Conservation (phyloP, 2,888 invertebrate genomes). For the Dexiosoma caninum region DNA sequence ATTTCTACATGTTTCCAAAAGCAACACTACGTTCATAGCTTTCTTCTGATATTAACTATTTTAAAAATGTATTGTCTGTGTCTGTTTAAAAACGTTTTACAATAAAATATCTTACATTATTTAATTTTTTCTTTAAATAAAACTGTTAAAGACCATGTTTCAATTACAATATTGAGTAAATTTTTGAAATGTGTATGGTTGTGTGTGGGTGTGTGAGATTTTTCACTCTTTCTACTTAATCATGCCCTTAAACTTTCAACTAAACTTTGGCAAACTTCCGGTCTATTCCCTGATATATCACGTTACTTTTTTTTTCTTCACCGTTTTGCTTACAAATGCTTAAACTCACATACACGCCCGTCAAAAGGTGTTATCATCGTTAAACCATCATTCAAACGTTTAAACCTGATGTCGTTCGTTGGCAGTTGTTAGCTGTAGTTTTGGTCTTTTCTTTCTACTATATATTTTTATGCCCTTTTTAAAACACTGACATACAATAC, state of each 20-base stretch:
- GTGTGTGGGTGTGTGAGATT: neutral
- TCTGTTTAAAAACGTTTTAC: too few relatives aligned
- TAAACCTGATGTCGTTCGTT: slow-evolving; percentile 38
- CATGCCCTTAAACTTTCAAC: slow-evolving; percentile 30
- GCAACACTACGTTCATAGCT: too few relatives aligned
- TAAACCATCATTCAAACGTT: slow-evolving; percentile 48
- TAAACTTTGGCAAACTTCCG: slow-evolving; percentile 49
- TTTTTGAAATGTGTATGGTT: neutral
- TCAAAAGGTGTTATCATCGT: slow-evolving; percentile 42
- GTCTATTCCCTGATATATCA: slow-evolving; percentile 5
- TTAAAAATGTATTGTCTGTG: too few relatives aligned
- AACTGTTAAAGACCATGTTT: neutral
- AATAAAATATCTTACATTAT: too few relatives aligned
- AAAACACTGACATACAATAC: neutral
- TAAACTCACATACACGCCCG: slow-evolving; percentile 5
- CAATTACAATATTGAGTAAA: slow-evolving; percentile 6
- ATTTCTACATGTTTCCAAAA: too few relatives aligned
- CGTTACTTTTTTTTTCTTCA: slow-evolving; percentile 5
- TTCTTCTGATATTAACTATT: too few relatives aligned
- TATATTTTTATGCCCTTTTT: neutral
- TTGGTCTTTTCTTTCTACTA: slow-evolving; percentile 1
- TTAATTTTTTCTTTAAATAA: too few relatives aligned
- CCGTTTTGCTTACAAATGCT: neutral
- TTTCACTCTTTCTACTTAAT: neutral
- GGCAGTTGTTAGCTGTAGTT: slow-evolving; percentile 20